Conservation (phyloP, 2,888 invertebrate genomes). For the Penaeus monodon region DNA sequence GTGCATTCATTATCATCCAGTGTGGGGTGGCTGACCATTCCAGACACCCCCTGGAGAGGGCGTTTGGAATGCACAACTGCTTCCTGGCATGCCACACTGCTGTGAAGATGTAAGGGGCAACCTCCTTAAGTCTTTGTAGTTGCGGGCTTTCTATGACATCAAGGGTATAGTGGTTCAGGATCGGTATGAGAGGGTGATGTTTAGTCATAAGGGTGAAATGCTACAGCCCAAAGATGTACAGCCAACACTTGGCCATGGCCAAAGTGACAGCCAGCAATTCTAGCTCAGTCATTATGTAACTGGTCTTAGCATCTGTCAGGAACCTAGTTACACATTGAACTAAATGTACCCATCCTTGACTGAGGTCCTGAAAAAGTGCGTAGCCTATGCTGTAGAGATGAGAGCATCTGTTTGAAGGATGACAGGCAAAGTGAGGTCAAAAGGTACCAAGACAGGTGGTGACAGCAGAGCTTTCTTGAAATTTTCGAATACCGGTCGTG, state of each 20-base stretch:
- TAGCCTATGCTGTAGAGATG: not conserved
- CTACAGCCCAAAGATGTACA: slow-evolving; percentile 12
- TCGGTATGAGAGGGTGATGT: slow-evolving; percentile 9
- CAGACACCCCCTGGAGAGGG: slow-evolving; percentile 1
- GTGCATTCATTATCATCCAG: not conserved
- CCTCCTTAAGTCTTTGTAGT: slow-evolving; percentile 21
- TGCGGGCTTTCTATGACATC: not conserved
- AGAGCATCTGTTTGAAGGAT: not conserved
- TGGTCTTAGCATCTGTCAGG: no score
- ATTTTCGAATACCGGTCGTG: not conserved
- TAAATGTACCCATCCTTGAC: no score
- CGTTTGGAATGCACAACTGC: slow-evolving; percentile 10
- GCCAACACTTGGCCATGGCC: slow-evolving; percentile 13
- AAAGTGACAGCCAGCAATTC: not conserved
- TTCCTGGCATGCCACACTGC: slow-evolving; percentile 30
- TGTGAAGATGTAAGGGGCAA: slow-evolving; percentile 16
- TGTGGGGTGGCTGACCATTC: slow-evolving; percentile 28
- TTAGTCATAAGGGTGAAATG: not conserved
- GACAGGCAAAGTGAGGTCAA: not conserved
- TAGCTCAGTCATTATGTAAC: no score
- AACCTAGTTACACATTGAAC: no score
- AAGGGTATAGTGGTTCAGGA: slow-evolving; percentile 26
- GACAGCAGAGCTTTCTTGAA: not conserved
- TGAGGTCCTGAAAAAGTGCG: not conserved
- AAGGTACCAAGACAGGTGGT: not conserved